Evolutionary conservation across 2,888 invertebrate species (phyloP).

Genomic region (Caradrina kadenii): DNA sequence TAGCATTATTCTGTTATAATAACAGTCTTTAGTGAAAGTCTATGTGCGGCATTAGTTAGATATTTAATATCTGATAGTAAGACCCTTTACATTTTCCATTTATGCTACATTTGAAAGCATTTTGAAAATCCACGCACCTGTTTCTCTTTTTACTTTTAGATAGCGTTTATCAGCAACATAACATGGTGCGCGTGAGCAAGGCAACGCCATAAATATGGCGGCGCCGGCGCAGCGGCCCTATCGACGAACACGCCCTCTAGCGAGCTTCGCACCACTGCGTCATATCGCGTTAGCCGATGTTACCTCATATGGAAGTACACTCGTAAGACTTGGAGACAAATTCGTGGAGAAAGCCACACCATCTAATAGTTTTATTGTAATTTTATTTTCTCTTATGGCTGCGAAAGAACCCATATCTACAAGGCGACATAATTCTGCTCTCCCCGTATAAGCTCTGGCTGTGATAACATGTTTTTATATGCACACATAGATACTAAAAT

Average conservation of each 20-base stretch:
- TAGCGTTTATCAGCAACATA: constrained; percentile 75
- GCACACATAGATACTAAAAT: constrained; percentile 20
- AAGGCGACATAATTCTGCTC: constrained; percentile 18
- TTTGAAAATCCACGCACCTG: constrained; percentile 51
- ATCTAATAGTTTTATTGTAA: constrained; percentile 53
- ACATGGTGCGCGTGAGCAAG: constrained; percentile 73
- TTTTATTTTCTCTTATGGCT: constrained; percentile 47
- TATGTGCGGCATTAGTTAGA: constrained; percentile 32
- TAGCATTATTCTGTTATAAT: constrained; percentile 44
- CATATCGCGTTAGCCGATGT: constrained; percentile 58
- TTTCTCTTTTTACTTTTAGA: constrained; percentile 71
- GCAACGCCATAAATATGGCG: constrained; percentile 73
- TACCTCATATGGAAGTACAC: constrained; percentile 64
- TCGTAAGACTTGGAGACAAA: constrained; percentile 57
- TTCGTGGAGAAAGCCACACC: constrained; percentile 55
- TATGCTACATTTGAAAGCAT: constrained; percentile 45
- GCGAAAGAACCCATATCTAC: constrained; percentile 26
- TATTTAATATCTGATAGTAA: constrained; percentile 22
- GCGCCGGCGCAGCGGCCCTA: constrained; percentile 69
- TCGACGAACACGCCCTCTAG: constrained; percentile 69
- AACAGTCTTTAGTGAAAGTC: constrained; percentile 45
- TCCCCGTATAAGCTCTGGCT: constrained; percentile 31
- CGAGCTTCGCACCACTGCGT: constrained; percentile 58
- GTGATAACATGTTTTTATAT: constrained; percentile 41
- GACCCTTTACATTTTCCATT: constrained; percentile 18